Base-by-base conservation (phyloP, 1,140 invertebrate genomes). In the Trichogramma pretiosum region DNA sequence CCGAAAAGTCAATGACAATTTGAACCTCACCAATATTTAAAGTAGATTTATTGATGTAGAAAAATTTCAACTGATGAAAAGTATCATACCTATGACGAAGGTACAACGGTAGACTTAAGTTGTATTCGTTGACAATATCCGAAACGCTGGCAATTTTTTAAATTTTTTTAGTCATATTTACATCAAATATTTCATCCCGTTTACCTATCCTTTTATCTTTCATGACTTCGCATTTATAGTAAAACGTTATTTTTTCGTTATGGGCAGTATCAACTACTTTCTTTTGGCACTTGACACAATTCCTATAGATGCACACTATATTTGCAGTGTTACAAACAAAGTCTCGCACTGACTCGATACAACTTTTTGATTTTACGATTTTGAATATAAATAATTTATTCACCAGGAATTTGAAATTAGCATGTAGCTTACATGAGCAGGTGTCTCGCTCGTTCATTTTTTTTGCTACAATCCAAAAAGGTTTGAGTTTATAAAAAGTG, bases 1-100 rank as follows among this genome's bases (percentile, higher is more conserved):
- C 56, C 17, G 56, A 56, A 45, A 67, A 67, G 48, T 65, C 61
- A 40, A 62, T 53, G 35, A 62, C 57, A 9, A 67, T 55, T 34
- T 63, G 39, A 22, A 58, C 37, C 45, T 62, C 53, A 30, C 56
- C 45, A 44, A 48, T 51, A 28, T 43, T 52, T 41, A 64, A 54
- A 41, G 59, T 63, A 34, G 61, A 48, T 56, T 61, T 64, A 13
- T 57, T 39, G 24, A 56, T 34, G 47, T 52, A 54, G 49, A 62
- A 54, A 9, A 37, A 35, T 32, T 55, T 48, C 16, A 53, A 51
- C 42, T 66, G 55, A 45, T 59, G 55, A 9, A 39, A 48, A 34
- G 64, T 59, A 44, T 56, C 62, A 41, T 51, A 50, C 34, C 52
- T 16, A 50, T 62, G 55, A 48, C 54, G 55, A 43, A 53, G 39